Evolutionary conservation across 2,797 vertebrate species (phyloP).

Genomic region (Spheniscus humboldti): DNA sequence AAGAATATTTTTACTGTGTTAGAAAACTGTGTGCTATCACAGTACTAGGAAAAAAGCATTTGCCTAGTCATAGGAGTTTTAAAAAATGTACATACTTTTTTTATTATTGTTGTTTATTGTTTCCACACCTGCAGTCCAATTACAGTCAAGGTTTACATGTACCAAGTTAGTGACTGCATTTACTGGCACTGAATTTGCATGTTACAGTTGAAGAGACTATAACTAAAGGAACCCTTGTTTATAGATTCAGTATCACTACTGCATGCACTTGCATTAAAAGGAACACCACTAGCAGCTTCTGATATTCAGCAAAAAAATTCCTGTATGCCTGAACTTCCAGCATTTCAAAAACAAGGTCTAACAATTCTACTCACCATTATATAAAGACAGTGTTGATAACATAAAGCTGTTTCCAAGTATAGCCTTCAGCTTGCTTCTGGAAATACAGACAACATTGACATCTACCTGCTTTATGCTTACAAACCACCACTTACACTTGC

Average conservation of each 20-base stretch:
- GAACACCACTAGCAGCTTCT: background rate
- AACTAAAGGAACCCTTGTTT: background rate
- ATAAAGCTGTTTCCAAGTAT: background rate
- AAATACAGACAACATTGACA: background rate
- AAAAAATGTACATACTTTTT: background rate
- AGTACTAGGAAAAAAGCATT: background rate
- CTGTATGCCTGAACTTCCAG: background rate
- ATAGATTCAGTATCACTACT: background rate
- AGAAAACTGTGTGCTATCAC: background rate
- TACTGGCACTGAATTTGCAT: background rate
- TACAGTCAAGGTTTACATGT: slow-evolving; percentile 7
- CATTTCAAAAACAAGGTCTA: background rate
- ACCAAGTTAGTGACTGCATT: background rate
- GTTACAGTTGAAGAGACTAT: background rate
- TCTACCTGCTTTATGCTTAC: background rate
- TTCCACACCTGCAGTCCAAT: slow-evolving; percentile 52
- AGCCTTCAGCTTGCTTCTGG: background rate
- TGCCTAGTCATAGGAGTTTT: background rate
- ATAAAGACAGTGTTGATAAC: background rate
- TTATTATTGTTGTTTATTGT: background rate
- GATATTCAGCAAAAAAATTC: background rate
- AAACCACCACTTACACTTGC: background rate
- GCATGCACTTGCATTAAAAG: background rate
- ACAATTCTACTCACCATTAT: background rate
- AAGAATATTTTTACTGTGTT: background rate